These are phyloP conservation scores for Vollenhovia emeryi DNA, from an alignment of 1,140 invertebrate species.

Conservation along the genomic window DNA sequence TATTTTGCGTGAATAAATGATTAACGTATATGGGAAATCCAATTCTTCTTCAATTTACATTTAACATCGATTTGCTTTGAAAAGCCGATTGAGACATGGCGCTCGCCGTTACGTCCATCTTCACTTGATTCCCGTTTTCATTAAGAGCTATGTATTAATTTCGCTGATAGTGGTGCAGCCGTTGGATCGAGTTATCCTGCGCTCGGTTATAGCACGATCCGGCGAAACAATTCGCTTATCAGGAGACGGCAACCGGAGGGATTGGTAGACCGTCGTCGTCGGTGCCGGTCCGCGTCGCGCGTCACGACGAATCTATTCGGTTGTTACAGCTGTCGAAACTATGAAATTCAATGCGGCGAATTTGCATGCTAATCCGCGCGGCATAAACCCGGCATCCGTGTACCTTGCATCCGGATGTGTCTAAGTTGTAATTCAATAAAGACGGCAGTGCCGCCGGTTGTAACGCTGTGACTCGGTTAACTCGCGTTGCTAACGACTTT, in stretches of 20 bases:
- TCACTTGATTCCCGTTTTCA: constrained; percentile 60
- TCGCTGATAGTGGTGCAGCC: constrained; percentile 33
- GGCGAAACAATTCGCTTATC: constrained; percentile 72
- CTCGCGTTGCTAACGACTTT: constrained; percentile 76
- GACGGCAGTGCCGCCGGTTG: constrained; percentile 69
- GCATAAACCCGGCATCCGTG: constrained; percentile 69
- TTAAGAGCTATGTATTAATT: constrained; percentile 56
- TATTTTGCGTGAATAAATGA: constrained; percentile 58
- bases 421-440: constrained; percentile 80
- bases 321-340: constrained; percentile 81
- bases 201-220: constrained; percentile 38
- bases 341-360: constrained; percentile 81
- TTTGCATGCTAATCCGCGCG: constrained; percentile 79
- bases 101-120: constrained; percentile 35
- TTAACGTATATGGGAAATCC: constrained; percentile 50
- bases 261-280: constrained; percentile 21
- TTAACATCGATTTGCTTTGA: constrained; percentile 35
- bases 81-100: not conserved
- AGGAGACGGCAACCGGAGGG: constrained; percentile 39
- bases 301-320: constrained; percentile 76
- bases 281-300: constrained; percentile 52
- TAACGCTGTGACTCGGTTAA: constrained; percentile 77
- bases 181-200: constrained; percentile 40
- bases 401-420: constrained; percentile 71
- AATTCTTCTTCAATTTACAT: constrained; percentile 53